Percentiles rank a stretch among this genome's conserved stretches.
phyloP scores from a whole-genome alignment of 1,140 invertebrate genomes.

The Atta colombica region DNA sequence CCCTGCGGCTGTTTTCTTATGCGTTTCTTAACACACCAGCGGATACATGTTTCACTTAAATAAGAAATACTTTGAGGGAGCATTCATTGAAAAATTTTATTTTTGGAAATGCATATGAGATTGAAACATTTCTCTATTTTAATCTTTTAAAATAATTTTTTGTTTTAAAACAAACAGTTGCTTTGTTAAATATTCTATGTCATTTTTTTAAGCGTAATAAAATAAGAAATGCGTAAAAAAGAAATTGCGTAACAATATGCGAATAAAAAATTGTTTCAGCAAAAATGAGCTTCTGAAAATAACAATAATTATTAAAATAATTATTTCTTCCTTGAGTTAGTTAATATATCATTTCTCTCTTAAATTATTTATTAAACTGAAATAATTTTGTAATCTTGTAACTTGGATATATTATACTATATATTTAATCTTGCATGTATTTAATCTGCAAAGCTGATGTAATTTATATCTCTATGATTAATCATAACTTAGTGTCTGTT shows the following conservation, averaged over 20 bases:
- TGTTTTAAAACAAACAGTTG: background rate
- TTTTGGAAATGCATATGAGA: background rate
- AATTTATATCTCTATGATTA: background rate
- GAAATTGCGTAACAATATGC: background rate
- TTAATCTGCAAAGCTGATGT: background rate
- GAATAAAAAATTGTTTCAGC: background rate
- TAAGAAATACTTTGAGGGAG: background rate
- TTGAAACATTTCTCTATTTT: background rate
- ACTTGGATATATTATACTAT: background rate
- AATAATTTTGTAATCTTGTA: background rate
- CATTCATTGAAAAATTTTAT: conserved; percentile 30
- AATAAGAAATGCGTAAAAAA: background rate
- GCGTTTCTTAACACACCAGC: conserved; percentile 15
- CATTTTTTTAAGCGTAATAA: background rate
- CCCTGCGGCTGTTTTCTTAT: conserved; percentile 35
- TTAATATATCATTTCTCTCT: background rate
- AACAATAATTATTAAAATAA: background rate
- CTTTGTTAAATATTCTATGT: background rate
- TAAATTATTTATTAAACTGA: background rate
- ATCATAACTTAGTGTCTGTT: background rate
- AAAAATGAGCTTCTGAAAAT: background rate
- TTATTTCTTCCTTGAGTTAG: background rate
- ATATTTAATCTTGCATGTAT: conserved; percentile 6
- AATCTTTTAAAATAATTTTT: background rate
- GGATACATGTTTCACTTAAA: conserved; percentile 37